Percentiles rank a stretch among this genome's conserved stretches.
Conservation (phyloP, 2,113 vertebrate genomes). For the Pheucticus melanocephalus region DNA sequence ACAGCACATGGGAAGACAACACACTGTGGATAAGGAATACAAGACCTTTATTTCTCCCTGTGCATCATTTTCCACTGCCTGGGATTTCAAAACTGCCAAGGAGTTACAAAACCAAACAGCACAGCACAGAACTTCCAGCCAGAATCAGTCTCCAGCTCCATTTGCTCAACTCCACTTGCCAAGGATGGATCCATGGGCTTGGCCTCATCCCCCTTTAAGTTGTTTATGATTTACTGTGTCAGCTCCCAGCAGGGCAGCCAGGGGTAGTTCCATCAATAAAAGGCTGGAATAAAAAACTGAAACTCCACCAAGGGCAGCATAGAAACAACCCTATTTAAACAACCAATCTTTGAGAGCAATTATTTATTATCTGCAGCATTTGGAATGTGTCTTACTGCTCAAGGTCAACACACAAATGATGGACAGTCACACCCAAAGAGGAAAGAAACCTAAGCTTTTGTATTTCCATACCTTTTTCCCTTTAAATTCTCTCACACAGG, state of each 20-base stretch:
- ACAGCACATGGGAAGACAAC: not conserved
- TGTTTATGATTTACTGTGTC: not conserved
- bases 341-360: not conserved
- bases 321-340: not conserved
- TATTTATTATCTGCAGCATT: conserved; percentile 31
- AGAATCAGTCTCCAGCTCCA: not conserved
- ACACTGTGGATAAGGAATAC: not conserved
- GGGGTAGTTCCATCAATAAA: not conserved
- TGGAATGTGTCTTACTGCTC: not conserved
- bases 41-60: not conserved
- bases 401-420: not conserved
- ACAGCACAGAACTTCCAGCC: not conserved
- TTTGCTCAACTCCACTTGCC: not conserved
- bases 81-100: conserved; percentile 12
- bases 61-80: not conserved
- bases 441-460: not conserved
- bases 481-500: not conserved
- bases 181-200: not conserved
- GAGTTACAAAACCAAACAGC: conserved; percentile 9
- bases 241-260: not conserved
- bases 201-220: not conserved
- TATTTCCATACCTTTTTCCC: not conserved
- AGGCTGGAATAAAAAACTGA: not conserved
- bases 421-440: not conserved
- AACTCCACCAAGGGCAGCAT: not conserved